Conservation (phyloP, 2,113 vertebrate genomes). For the Turdus rufiventris region DNA sequence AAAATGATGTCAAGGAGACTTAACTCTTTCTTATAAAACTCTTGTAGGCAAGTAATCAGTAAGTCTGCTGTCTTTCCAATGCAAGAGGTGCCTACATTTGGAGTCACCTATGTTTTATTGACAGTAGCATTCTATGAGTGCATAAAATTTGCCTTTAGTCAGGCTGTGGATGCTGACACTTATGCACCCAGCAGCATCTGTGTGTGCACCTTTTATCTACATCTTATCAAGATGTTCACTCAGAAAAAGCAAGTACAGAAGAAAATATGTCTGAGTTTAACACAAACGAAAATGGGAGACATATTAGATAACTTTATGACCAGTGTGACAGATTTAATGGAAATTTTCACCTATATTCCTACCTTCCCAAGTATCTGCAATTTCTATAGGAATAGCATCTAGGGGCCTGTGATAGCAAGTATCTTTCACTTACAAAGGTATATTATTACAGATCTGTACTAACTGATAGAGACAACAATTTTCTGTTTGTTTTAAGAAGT, state of each 20-base stretch:
- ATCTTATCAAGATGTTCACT: not conserved
- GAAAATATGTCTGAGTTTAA: not conserved
- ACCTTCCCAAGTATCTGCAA: not conserved
- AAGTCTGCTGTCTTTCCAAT: not conserved
- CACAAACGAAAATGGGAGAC: not conserved
- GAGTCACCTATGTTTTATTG: not conserved
- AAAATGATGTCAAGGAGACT: not conserved
- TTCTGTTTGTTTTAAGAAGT: not conserved
- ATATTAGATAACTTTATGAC: not conserved
- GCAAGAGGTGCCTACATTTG: not conserved
- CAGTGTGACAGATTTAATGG: not conserved
- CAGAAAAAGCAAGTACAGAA: not conserved
- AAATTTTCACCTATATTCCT: not conserved
- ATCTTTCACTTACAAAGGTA: not conserved
- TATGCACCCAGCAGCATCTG: not conserved
- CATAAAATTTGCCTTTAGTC: not conserved
- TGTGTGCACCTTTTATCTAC: not conserved
- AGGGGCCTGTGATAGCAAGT: not conserved
- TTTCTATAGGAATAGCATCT: not conserved
- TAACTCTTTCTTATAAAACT: not conserved
- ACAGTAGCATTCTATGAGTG: accelerated
- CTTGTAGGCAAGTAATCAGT: not conserved
- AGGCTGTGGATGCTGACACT: not conserved
- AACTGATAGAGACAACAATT: not conserved
- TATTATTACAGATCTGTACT: not conserved